Evolutionary conservation across 1,140 invertebrate genomes (phyloP), one percentile per base, ranked within the genome.

Genomic region (Micrasema minimum): DNA sequence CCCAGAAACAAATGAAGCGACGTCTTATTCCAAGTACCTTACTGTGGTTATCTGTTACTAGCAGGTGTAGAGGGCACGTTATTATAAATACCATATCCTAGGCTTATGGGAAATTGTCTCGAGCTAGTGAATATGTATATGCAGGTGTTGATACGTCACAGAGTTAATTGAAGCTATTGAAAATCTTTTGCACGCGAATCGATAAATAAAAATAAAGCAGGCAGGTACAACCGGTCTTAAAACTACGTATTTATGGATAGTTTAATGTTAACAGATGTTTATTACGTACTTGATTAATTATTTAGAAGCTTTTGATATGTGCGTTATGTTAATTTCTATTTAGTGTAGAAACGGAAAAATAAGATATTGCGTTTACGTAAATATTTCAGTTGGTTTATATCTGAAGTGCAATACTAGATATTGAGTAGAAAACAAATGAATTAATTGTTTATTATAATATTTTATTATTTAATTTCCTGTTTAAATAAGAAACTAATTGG

Each of bases 101-200:
- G 6, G 31, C 64, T 66, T 66, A 66, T 66, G 48, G 48, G 64
- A 66, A 66, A 53, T 66, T 26, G 26, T 38, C 14, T 48, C 35
- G 35, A n/a, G 64, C 64, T 41, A 65, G 26, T 26, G 22, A 14
- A 62, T 35, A 38, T 41, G n/a, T n/a, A n/a, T 11, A 31, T 38
- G 45, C 64, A 66, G 64, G 64, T 66, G 64, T 66, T 53, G n/a
- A 66, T 64, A 53, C 46, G 64, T 48, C 45, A 66, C 31, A 26
- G 45, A 31, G 64, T 66, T 66, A 66, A 66, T 66, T 66, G 64
- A 51, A 46, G 64, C 35, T 48, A 23, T 31, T 1, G 43, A 43
- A 12, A 45, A 64, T 31, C 61, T 26, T 64, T 26, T 12, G 61
- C 61, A 64, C 61, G 61, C 61, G 61, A 64, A 22, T 16, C 23